Base-by-base conservation (phyloP, 1,140 invertebrate genomes). In the Pseudomyrmex pallidus region DNA sequence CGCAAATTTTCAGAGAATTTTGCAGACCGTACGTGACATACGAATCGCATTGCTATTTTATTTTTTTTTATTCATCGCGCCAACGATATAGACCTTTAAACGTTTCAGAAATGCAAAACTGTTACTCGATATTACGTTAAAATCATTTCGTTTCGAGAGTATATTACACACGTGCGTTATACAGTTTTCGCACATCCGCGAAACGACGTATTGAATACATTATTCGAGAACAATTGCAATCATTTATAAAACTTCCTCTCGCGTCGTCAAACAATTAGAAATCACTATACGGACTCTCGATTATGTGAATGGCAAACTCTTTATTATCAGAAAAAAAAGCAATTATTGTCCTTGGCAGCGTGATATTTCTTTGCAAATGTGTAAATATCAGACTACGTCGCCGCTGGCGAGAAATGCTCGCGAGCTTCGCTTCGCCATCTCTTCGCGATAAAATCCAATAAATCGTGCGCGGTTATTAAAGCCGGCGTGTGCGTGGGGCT, bases 401-500 rank as follows among this genome's bases (percentile, higher is more conserved):
- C 57, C 59, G 17, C 20, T 59, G 70, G 78, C 70, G 78, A 74
- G 70, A 74, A 82, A 62, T 52, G 48, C 68, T 74, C 25, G 70
- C 25, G 68, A 82, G 61, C 48, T 74, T 74, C 54, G 78, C 35
- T 50, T 82, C 48, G 59, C 78, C 78, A 66, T 82, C 70, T 64
- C 59, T 25, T 25, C 10, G 68, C 59, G 70, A 82, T 82, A 82
- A 74, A 82, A 82, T 82, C 78, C 70, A 82, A 83, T 83, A 83
- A 83, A 83, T 83, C 62, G 82, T 35, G 61, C 59, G 70, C 61
- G 59, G 52, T 83, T 76, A 76, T 76, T 83, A 76, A 83, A 83
- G 82, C 62, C 44, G 22, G 22, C 62, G 20, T 83, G 20, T 83
- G 73, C 82, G 62, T 77, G 70, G 61, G 22, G 82, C 73, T 83